These are phyloP conservation scores for Bos taurus DNA, from an alignment of 2,113 vertebrate genomes.

Conservation along the genomic window ARS-UCD2.0 NC_037343.1:74658001-74658500, in stretches of 20 bases:
- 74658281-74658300: not conserved
- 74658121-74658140: too few relatives aligned
- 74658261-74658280: not conserved
- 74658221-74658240: too few relatives aligned
- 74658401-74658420: not conserved
- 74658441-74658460: not conserved
- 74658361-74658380: not conserved
- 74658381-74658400: not conserved
- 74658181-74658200: too few relatives aligned
- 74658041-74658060: too few relatives aligned
- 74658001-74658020: too few relatives aligned
- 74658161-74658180: too few relatives aligned
- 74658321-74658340: not conserved
- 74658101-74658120: too few relatives aligned
- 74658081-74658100: too few relatives aligned
- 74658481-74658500: not conserved
- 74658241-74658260: not conserved
- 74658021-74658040: too few relatives aligned
- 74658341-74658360: not conserved
- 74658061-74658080: too few relatives aligned
- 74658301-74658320: not conserved
- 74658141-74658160: too few relatives aligned
- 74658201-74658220: too few relatives aligned
- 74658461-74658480: conserved; percentile 1
- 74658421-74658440: not conserved